Evolutionary conservation across 2,113 vertebrate genomes (phyloP), one percentile per base, ranked within the genome.

Genomic region (Rhea pennata): DNA sequence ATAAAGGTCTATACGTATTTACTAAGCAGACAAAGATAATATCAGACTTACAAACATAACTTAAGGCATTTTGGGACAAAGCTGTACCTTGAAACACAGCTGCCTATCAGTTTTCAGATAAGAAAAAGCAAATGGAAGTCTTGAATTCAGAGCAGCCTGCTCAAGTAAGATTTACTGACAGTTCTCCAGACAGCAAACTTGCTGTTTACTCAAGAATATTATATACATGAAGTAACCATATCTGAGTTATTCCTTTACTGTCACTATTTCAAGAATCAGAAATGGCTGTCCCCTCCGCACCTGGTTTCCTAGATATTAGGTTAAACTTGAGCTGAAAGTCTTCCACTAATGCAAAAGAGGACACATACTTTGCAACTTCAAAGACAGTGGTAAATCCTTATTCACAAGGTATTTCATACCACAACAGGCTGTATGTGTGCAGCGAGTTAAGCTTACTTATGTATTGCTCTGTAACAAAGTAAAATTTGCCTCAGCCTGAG

Each of bases 221-320:
- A 83, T 8, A 66, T 29, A 66, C 9, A 48, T 9, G 3, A 77
- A 62, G 17, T 46, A 66, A 5, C 22, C 14, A 66, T 66, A 67
- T 31, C 33, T 27, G 15, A 76, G 10, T 12, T 73, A 15, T 23
- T 87, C 5, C 26, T 71, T 29, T 54, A 71, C 10, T 48, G 40
- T 81, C 5, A 79, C 29, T 84, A 11, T 36, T 84, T 53, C 16
- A 84, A 70, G 61, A 40, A 62, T 22, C 20, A 44, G 36, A 70
- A 26, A n/a, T 33, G 26, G 1, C 1, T 4, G 1, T 26, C 9
- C 8, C 24, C n/a, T 39, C 48, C 27, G 39, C 2, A 31, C 14
- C 3, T 0, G 15, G 7, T 79, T 82, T 72, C 53, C 84, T 85
- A 87, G 21, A 15, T 62, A 65, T 6, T 61, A 15, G 27, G 7